These are phyloP conservation scores for Cremastinae sp. DNA, from an alignment of 2,888 invertebrate species.

Conservation along the genomic window DNA sequence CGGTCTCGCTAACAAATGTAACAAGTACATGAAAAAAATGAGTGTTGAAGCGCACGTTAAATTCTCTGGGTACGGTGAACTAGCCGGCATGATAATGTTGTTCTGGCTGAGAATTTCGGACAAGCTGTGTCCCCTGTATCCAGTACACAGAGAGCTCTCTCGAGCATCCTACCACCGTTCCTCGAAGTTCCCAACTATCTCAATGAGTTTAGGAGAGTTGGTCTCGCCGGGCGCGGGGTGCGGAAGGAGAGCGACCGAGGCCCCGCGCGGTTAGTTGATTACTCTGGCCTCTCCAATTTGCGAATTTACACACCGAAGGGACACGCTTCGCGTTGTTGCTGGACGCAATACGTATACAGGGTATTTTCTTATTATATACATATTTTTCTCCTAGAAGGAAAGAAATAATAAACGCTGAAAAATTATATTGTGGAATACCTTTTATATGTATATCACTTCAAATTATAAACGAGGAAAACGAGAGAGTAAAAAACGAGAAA, in stretches of 20 bases:
- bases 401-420: no score
- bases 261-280: conserved; percentile 73
- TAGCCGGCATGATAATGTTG: not conserved
- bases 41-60: no score
- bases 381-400: no score
- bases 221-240: conserved; percentile 31
- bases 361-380: no score
- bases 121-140: not conserved
- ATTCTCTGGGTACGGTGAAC: no score
- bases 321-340: conserved; percentile 30
- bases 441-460: not conserved
- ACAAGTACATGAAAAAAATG: no score
- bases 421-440: no score
- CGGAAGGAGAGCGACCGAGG: conserved; percentile 67
- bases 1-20: no score
- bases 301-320: conserved; percentile 68
- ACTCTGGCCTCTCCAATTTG: conserved; percentile 72
- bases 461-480: conserved; percentile 28
- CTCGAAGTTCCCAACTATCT: conserved; percentile 73
- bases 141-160: conserved; percentile 1
- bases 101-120: conserved; percentile 47
- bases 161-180: conserved; percentile 17
- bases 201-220: conserved; percentile 72
- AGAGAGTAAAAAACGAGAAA: conserved; percentile 20
- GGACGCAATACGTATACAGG: not conserved